phyloP scores from a whole-genome alignment of 2,113 vertebrate genomes.

The Epinephelus cyanopodus region DNA sequence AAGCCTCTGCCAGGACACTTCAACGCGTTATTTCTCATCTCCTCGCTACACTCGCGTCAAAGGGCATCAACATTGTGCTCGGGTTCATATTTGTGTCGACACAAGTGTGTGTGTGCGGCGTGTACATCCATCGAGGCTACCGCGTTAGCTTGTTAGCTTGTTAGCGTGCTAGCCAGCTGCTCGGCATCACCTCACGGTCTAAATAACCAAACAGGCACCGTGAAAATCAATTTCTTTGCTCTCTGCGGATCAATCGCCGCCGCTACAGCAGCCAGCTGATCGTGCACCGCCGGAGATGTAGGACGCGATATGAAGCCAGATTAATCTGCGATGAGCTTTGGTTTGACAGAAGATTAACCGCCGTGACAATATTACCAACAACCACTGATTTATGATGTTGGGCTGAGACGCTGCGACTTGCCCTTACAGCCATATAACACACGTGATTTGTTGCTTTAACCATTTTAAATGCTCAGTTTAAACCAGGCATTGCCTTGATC shows the following conservation, averaged over 20 bases:
- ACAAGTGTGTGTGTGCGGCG: conserved; percentile 9
- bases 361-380: conserved; percentile 16
- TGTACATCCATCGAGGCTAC: conserved; percentile 23
- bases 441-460: background rate
- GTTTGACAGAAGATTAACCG: conserved; percentile 37
- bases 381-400: conserved; percentile 61
- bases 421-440: background rate
- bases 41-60: accelerated
- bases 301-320: conserved; percentile 16
- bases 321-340: conserved; percentile 28
- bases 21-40: accelerated
- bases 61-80: accelerated
- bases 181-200: conserved; percentile 45
- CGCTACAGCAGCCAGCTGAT: background rate
- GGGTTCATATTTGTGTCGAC: no score
- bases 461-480: background rate
- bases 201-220: conserved; percentile 20
- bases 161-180: conserved; percentile 53
- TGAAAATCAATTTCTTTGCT: conserved; percentile 45
- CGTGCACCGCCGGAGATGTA: background rate
- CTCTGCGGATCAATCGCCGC: conserved; percentile 25
- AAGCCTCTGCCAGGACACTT: background rate
- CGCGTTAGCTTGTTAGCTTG: conserved; percentile 42
- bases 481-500: background rate
- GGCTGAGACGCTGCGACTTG: background rate